A percentile compares a stretch with the other conserved stretches of the same genome.
These are phyloP conservation scores for Pogona vitticeps DNA, from an alignment of 2,113 vertebrate genomes.

Conservation along the genomic window DNA sequence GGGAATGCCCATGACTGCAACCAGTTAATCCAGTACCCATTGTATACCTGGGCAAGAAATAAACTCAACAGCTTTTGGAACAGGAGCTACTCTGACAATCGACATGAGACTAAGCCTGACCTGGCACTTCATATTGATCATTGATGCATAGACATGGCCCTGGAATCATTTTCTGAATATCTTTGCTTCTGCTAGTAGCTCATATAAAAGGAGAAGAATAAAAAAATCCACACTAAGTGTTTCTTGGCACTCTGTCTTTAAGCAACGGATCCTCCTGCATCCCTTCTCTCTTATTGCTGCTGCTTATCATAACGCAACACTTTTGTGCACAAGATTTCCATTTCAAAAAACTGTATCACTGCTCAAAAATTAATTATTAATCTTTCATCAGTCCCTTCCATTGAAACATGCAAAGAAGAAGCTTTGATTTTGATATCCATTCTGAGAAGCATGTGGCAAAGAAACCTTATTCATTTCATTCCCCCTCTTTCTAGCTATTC, in stretches of 20 bases:
- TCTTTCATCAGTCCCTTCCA: constrained; percentile 72
- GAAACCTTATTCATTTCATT: constrained; percentile 71
- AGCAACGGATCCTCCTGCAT: constrained; percentile 61
- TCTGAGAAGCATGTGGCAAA: constrained; percentile 49
- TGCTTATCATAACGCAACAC: constrained; percentile 72
- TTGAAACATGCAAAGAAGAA: constrained; percentile 64
- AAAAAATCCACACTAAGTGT: constrained; percentile 41
- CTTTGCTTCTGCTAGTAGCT: constrained; percentile 64
- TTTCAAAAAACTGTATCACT: constrained; percentile 73
- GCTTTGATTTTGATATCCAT: constrained; percentile 74
- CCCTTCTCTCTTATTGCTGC: constrained; percentile 60
- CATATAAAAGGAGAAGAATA: constrained; percentile 55
- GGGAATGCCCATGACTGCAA: constrained; percentile 66
- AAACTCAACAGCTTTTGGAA: constrained; percentile 14
- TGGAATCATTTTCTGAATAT: constrained; percentile 61
- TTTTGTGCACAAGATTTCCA: constrained; percentile 76
- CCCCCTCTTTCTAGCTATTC: constrained; percentile 54
- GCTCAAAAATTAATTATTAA: constrained; percentile 79
- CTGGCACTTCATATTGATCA: constrained; percentile 25
- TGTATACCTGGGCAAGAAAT: neutral
- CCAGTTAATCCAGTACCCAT: constrained; percentile 22
- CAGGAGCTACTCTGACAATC: no score
- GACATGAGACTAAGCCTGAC: neutral
- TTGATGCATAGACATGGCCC: constrained; percentile 34
- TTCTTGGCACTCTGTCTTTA: constrained; percentile 63